Evolutionary conservation across 2,888 invertebrate species (phyloP), one percentile per base, ranked within the genome.

Genomic region (Atherix ibis): DNA sequence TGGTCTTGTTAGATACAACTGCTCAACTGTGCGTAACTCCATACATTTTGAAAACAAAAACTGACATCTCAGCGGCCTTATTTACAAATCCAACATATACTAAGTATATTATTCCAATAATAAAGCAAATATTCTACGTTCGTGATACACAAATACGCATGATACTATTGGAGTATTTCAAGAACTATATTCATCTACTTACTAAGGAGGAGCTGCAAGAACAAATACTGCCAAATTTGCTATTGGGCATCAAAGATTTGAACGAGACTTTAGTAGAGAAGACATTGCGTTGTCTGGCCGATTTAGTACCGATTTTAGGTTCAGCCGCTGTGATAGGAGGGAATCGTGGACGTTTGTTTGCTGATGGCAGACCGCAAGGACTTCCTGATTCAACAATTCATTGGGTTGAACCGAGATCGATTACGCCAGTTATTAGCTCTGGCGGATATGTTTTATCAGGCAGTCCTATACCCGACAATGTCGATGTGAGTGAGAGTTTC

Each of bases 301-400:
- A 83, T 49, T 61, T 92, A 37, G 81, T 92, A 16, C 82, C 85
- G 2, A 70, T 89, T 41, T 64, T 88, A 33, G 91, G 92, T 10
- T 79, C 87, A 10, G 69, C 76, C n/a, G 69, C 76, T 14, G 87
- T 92, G 1, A 77, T 92, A 28, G 87, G 88, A 3, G 84, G 85
- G 4, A 80, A 81, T 1, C 68, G 89, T 42, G 71, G 71, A 2
- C 79, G 77, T 54, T 64, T 84, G 34, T 92, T 92, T 53, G 78
- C 82, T 15, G 87, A 89, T 54, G 89, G 88, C 5, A 68, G 81
- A 46, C 91, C 91, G 0, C 58, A 58, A 40, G 55, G 56, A 0
- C 48, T 54, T 2, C 49, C 49, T 3, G 37, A 36, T 16, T 13
- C 32, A n/a, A 15, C 44, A 13, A 45, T 46, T 9, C 50, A 52